Evolutionary conservation across 2,888 invertebrate species (phyloP), one percentile per base, ranked within the genome.

Genomic region (Stenichneumon culpator): DNA sequence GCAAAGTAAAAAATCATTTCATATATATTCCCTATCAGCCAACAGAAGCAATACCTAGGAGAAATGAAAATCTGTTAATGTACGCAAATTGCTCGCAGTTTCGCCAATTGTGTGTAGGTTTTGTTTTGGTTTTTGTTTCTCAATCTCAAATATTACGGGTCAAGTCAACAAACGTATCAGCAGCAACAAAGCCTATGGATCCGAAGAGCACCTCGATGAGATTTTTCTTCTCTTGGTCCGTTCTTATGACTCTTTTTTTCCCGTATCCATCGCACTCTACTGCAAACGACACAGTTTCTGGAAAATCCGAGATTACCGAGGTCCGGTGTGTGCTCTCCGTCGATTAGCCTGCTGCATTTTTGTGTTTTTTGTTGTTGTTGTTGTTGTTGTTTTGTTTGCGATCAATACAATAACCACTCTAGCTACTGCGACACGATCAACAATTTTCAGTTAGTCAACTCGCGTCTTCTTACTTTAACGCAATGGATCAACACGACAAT

Each of bases 1-100:
- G 19, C 47, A 74, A 80, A 79, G 57, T 75, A 47, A 81, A 74
- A 47, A 22, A 74, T 63, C 83, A 78, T 63, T 75, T 32, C 65
- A 9, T 50, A 82, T 72, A 70, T 69, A 68, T 82, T 79, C 83
- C 84, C 87, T 85, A 87, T 75, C 89, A 91, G 89, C 89, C 89
- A 90, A 90, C 85, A 90, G 87, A 92, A 92, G 90, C 91, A 88
- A 88, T 88, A 88, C 89, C 88, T 89, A 89, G 84, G 80, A 89
- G 85, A 89, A 88, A 87, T 81, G 36, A 69, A 87, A 88, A 87
- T 75, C 65, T 65, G 65, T 65, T 75, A 65, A 75, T 75, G 50
- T 60, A 65, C 65, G 52, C 60, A 63, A 74, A 47, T 44, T 74
- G 28, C 63, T 74, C 63, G 60, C 60, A 63, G 63, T 74, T 74